Evolutionary conservation across 2,113 vertebrate species (phyloP), one percentile per base, ranked within the genome.

Genomic region (Silurus glanis): DNA sequence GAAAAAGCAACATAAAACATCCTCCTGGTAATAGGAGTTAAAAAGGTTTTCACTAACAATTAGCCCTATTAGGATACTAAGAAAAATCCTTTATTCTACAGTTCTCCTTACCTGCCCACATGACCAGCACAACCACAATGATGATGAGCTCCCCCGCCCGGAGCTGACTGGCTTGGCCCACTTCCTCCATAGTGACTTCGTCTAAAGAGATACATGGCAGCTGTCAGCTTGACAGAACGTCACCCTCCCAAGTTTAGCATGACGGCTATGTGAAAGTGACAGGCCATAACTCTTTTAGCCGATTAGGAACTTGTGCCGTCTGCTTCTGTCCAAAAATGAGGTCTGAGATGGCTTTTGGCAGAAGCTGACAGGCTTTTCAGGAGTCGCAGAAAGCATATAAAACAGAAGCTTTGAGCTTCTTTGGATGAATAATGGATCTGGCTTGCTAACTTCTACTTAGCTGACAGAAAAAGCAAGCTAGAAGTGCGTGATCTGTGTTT

Each of bases 171-270:
- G 94, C 95, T 92, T 94, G 96, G 14, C 92, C 97, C 93, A 98
- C 96, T 92, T 97, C 97, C 91, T 98, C 96, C 97, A 98, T 97
- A 0, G 96, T 99, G 91, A 99, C 97, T 91, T 98, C 98, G 91
- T 99, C 98, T 99, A 93, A 28, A 51, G 87, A 86, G 81, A 87
- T 79, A 82, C 47, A 71, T 86, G 21, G 87, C 9, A 49, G 83
- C 37, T 82, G 81, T 83, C 82, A 80, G 61, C 80, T 89, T 28
- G 71, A 83, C 9, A 80, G n/a, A 53, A 16, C 23, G 12, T n/a
- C 59, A 53, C 45, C 28, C 16, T 85, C 47, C 45, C 59, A 80
- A 80, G 16, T 58, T 80, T 80, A 80, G 78, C 78, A 59, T 80
- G 78, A 45, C 51, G 78, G 25, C 78, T 80, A 16, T 19, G 71